Base-by-base conservation (phyloP, 1,140 invertebrate species). In the Catajapyx aquilonaris region DNA sequence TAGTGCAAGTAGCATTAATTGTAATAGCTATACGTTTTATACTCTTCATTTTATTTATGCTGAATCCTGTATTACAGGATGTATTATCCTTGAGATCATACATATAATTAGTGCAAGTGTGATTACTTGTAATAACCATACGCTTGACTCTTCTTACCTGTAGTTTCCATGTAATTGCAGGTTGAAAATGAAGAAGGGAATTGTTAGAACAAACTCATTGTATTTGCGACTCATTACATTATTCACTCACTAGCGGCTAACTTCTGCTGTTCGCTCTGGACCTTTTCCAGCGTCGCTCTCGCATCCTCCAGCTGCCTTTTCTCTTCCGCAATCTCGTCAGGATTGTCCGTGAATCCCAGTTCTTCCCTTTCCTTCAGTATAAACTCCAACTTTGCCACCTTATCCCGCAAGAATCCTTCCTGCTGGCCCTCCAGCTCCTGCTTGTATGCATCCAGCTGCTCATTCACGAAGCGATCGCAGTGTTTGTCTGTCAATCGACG, bases 331-430 rank as follows among this genome's bases (percentile, higher is more conserved):
- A 81, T 72, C 39, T 77, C 67, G 41, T 71, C 61, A 44, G 74
- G 64, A 0, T 59, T 66, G 0, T 78, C 63, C 1, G 73, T 72
- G 4, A 76, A 46, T 22, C 71, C 65, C 45, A 72, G 70, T 16
- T 65, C 64, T 35, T 64, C 55, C 52, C 85, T 74, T 52, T 81
- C 75, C 41, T 70, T 61, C 31, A 68, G 62, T 13, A 84, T 78
- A 44, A 72, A 75, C 33, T 64, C 56, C 21, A 84, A 52, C 20
- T 64, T 61, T 37, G 67, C 48, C 0, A 50, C 50, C 44, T 71
- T 72, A 22, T 73, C 52, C 39, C 55, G 49, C 2, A 73, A 60
- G 48, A 81, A 85, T 4, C 58, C 51, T 22, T 71, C 69, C 49
- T 81, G 69, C 52, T 83, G 63, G 18, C 48, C 51, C 51, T 76